Evolutionary conservation across 1,140 invertebrate species (phyloP).

Genomic region (Periplaneta americana): DNA sequence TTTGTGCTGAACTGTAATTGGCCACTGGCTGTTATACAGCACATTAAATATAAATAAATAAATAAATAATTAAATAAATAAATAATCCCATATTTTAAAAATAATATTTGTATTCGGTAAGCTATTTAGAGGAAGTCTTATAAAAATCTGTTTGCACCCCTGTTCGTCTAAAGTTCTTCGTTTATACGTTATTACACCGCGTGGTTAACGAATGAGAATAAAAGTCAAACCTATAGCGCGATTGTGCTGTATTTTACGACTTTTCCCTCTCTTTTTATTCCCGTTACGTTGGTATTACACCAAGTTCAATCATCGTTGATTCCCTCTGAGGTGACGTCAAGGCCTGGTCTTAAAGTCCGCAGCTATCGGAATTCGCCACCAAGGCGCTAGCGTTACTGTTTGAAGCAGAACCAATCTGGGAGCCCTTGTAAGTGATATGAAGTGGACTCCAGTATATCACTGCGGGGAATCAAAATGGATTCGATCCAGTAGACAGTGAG

Average conservation of each 20-base stretch:
- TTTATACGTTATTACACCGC: too few species aligned
- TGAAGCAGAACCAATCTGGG: neutral
- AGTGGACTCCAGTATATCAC: neutral
- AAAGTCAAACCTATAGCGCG: too few species aligned
- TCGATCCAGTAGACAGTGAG: neutral
- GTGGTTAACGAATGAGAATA: too few species aligned
- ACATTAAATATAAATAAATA: too few species aligned
- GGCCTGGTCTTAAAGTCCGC: neutral
- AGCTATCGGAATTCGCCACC: neutral
- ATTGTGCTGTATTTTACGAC: neutral
- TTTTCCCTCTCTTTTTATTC: neutral
- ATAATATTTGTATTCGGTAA: too few species aligned
- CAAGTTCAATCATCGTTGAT: neutral
- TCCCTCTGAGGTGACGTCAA: neutral
- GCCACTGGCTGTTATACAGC: too few species aligned
- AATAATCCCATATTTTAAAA: too few species aligned
- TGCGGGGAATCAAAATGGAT: neutral
- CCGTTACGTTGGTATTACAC: neutral
- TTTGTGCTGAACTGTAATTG: too few species aligned
- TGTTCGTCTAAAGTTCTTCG: too few species aligned
- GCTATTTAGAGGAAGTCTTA: too few species aligned
- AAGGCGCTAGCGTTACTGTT: neutral
- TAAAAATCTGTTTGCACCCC: too few species aligned
- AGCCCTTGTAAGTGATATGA: neutral
- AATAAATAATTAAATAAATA: too few species aligned